Conservation (phyloP, 2,888 invertebrate species). For the Platycheirus albimanus region DNA sequence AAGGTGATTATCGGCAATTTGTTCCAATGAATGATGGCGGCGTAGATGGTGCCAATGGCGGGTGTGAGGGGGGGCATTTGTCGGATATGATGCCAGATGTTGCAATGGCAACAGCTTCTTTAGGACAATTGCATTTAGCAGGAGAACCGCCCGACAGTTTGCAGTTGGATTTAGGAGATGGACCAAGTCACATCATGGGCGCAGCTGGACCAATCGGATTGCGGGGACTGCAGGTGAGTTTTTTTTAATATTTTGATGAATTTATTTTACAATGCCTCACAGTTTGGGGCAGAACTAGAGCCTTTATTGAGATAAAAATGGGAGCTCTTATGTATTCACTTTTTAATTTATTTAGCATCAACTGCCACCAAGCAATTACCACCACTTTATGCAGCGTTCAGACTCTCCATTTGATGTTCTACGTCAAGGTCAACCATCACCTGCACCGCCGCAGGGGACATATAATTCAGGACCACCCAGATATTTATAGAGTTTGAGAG, state of each 20-base stretch:
- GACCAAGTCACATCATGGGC: constrained; percentile 86
- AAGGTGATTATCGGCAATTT: constrained; percentile 84
- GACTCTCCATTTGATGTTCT: constrained; percentile 82
- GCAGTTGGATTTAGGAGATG: constrained; percentile 91
- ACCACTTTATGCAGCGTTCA: constrained; percentile 82
- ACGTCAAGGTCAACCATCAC: constrained; percentile 80
- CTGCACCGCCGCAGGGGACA: constrained; percentile 80
- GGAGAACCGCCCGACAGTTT: constrained; percentile 83
- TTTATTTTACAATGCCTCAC: no score
- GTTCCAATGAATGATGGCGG: constrained; percentile 76
- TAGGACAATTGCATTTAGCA: constrained; percentile 86
- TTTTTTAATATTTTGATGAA: not conserved
- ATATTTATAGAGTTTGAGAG: constrained; percentile 83
- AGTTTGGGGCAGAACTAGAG: no score
- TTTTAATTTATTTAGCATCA: constrained; percentile 80
- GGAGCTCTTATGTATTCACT: no score
- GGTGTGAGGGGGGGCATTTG: constrained; percentile 88
- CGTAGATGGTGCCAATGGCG: constrained; percentile 80
- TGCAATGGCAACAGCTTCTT: constrained; percentile 93
- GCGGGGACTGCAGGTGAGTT: constrained; percentile 80
- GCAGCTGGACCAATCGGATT: constrained; percentile 79
- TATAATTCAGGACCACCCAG: constrained; percentile 82
- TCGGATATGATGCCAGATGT: constrained; percentile 96
- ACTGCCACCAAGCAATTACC: constrained; percentile 81
- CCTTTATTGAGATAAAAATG: no score